Evolutionary conservation across 2,888 invertebrate species (phyloP).

Genomic region (Agriotes lineatus): DNA sequence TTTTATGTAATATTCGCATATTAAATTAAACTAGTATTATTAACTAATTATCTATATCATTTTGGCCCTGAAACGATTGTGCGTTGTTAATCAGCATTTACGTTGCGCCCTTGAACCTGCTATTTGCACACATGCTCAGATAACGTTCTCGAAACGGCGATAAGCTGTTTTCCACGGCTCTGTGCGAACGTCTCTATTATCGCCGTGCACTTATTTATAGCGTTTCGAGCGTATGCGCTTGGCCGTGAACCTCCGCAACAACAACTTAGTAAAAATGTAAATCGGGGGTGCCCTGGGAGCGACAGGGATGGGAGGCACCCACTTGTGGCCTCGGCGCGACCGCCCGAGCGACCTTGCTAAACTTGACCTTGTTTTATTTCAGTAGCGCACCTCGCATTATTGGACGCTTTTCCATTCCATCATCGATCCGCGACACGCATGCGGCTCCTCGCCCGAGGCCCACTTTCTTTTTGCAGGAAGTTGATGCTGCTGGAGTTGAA

Average conservation of each 20-base stretch:
- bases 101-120: conserved; percentile 38
- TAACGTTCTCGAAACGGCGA: conserved; percentile 24
- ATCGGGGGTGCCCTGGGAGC: conserved; percentile 36
- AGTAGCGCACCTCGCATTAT: conserved; percentile 58
- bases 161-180: conserved; percentile 27
- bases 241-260: conserved; percentile 44
- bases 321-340: conserved; percentile 57
- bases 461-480: background rate
- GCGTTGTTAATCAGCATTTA: conserved; percentile 47
- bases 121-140: conserved; percentile 40
- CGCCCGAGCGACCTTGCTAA: conserved; percentile 62
- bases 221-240: conserved; percentile 27
- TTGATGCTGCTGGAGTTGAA: too few species aligned
- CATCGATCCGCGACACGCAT: conserved; percentile 12
- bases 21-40: conserved; percentile 60
- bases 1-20: conserved; percentile 57
- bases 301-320: conserved; percentile 51
- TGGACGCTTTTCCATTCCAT: conserved; percentile 42
- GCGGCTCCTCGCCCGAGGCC: background rate
- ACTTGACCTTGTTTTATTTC: conserved; percentile 68
- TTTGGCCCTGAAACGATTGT: conserved; percentile 62
- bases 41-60: conserved; percentile 63
- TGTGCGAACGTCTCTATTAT: conserved; percentile 22
- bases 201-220: conserved; percentile 35
- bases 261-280: conserved; percentile 44